These are phyloP conservation scores for Pomphorhynchus laevis DNA, from an alignment of 1,140 invertebrate species.

Conservation along the genomic window DNA sequence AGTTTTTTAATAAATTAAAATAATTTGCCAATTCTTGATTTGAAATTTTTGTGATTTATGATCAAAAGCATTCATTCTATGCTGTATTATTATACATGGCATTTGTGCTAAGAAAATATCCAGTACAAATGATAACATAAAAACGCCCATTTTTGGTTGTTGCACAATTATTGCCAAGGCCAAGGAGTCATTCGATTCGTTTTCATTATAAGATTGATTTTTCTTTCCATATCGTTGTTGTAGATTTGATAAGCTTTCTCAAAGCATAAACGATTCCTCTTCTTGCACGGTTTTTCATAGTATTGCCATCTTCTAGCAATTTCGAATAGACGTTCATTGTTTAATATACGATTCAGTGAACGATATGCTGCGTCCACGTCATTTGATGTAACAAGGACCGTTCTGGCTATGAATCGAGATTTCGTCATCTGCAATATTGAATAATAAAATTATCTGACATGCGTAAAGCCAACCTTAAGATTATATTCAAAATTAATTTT, in stretches of 20 bases:
- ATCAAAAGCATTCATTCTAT: too few species aligned
- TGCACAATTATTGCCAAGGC: slow-evolving; percentile 23
- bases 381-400: slow-evolving; percentile 50
- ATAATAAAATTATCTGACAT: too few species aligned
- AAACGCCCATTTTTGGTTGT: too few species aligned
- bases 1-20: too few species aligned
- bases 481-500: too few species aligned
- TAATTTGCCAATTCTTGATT: too few species aligned
- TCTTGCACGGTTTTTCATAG: not conserved
- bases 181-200: slow-evolving; percentile 59
- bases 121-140: too few species aligned
- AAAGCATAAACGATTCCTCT: not conserved
- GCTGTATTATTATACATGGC: too few species aligned
- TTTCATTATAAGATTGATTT: slow-evolving; percentile 56
- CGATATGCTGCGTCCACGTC: slow-evolving; percentile 49
- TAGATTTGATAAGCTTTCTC: slow-evolving; percentile 30
- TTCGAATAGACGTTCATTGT: not conserved
- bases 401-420: slow-evolving; percentile 40
- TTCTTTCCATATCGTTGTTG: slow-evolving; percentile 65
- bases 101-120: too few species aligned
- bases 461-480: too few species aligned
- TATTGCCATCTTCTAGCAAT: not conserved
- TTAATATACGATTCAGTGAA: slow-evolving; percentile 28
- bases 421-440: too few species aligned
- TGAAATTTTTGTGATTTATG: too few species aligned